Base-by-base conservation (phyloP, 64 coral and sea anemone genomes). In the Pocillopora verrucosa region DNA sequence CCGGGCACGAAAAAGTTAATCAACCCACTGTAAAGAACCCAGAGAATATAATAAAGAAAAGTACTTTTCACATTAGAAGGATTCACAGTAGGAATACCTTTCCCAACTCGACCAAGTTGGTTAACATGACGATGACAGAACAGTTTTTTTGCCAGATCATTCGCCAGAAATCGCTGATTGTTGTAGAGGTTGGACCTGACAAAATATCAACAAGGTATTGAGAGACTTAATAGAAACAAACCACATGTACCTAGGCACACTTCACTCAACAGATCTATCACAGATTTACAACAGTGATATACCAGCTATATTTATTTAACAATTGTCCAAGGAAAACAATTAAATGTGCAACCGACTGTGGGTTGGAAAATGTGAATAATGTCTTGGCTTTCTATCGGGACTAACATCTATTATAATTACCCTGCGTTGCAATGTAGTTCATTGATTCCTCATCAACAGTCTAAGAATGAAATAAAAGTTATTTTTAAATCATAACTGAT, bases 381-480 rank as follows among this genome's bases (percentile, higher is more conserved):
- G 41, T 51, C 41, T 51, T 51, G 41, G 41, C 41, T 51, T 3
- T 51, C 41, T 51, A 4, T 51, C 3, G 41, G 41, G 7, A 51
- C 41, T 7, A 7, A 51, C 7, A 51, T 51, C 0, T 25, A 60
- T 30, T 56, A 15, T 14, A 13, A 2, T 76, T 85, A 94, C 92
- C 92, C 65, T 94, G 92, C 22, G 92, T 94, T 36, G 92, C 92
- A 65, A 94, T 94, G 87, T 94, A 94, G 20, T 11, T 2, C 75
- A 89, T 94, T 24, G 92, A 22, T 38, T 59, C 56, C 17, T 56
- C 86, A 19, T 89, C 80, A 24, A 77, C 84, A 56, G 72, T 88
- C 92, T 94, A 60, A 15, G 61, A 73, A 86, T 14, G 38, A 61
- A 76, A 61, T 51, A 30, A 10, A 70, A 70, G 67, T 7, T 24